Conservation (phyloP, 1,140 invertebrate species). For the Diorhabda elongata region DNA sequence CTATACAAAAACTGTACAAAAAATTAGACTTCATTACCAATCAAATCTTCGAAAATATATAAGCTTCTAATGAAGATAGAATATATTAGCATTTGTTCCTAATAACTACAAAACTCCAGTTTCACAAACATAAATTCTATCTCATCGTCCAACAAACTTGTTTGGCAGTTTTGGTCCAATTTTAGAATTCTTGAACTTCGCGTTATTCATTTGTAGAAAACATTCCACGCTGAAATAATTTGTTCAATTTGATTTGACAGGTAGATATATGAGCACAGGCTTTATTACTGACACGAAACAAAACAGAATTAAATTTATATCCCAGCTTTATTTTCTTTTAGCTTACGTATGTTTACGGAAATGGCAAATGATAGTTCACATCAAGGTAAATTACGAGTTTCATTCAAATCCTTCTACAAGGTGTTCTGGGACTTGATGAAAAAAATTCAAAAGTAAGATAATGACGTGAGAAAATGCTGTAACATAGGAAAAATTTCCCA, state of each 20-base stretch:
- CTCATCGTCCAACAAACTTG: neutral
- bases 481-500: no score
- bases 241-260: neutral
- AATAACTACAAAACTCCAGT: neutral
- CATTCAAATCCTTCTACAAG: no score
- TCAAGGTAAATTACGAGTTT: no score
- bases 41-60: no score
- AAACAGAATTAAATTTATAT: slow-evolving; percentile 3
- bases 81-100: no score
- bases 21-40: no score
- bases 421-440: no score
- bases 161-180: neutral
- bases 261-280: neutral
- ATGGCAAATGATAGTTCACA: neutral
- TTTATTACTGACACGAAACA: neutral
- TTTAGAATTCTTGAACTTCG: neutral
- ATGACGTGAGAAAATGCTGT: no score
- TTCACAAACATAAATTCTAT: neutral
- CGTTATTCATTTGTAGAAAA: neutral
- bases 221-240: neutral
- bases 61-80: no score
- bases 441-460: no score
- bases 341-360: neutral
- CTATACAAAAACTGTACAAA: no score
- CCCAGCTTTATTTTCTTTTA: neutral